Conservation (phyloP, 2,888 invertebrate species). For the Agonopterix heracliana region DNA sequence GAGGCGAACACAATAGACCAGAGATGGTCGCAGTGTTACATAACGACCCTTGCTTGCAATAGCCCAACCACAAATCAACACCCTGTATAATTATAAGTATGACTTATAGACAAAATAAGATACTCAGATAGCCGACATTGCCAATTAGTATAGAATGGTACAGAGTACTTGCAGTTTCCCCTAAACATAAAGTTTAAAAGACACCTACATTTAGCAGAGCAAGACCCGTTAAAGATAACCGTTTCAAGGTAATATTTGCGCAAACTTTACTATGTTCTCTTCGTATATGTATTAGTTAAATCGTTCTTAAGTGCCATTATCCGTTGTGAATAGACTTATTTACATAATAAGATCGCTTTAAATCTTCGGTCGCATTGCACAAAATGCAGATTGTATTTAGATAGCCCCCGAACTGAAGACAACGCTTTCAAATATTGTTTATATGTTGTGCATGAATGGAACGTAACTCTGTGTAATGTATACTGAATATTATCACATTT, state of each 20-base stretch:
- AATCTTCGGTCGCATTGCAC: constrained; percentile 30
- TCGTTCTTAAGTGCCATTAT: constrained; percentile 40
- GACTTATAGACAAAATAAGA: no score
- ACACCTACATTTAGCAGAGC: neutral
- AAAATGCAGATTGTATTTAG: constrained; percentile 39
- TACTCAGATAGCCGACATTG: no score
- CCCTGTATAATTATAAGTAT: no score
- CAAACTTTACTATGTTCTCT: constrained; percentile 12
- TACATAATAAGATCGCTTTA: constrained; percentile 46
- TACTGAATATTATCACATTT: no score
- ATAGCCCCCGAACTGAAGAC: constrained; percentile 32
- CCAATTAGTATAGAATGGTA: no score
- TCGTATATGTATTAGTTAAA: constrained; percentile 16
- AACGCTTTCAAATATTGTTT: constrained; percentile 16
- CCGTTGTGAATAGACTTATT: constrained; percentile 41
- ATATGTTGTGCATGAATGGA: neutral
- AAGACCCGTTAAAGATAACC: constrained; percentile 9
- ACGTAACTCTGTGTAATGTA: no score
- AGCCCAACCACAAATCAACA: no score
- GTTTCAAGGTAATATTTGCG: constrained; percentile 20
- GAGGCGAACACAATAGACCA: no score
- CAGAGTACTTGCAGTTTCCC: no score
- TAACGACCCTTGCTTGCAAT: no score
- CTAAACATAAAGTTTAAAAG: neutral
- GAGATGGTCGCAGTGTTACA: no score